Base-by-base conservation (phyloP, 2,888 invertebrate species). In the Patella ulyssiponensis region DNA sequence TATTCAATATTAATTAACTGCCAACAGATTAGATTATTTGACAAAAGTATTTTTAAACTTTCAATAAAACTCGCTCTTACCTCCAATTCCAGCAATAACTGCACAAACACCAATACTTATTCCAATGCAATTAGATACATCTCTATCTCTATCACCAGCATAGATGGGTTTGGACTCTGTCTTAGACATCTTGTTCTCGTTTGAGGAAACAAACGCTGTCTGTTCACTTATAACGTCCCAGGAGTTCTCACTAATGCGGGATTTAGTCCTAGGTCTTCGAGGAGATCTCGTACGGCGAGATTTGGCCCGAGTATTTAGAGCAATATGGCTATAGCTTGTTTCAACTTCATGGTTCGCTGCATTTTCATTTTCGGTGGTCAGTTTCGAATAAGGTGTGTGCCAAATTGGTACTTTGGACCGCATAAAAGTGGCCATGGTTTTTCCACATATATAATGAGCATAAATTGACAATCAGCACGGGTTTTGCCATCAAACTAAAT, bases 91-190 rank as follows among this genome's bases (percentile, higher is more conserved):
- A 64, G 64, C 23, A 23, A 64, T 14, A 64, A 23, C 64, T 11
- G 64, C 23, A 64, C 23, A 64, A 23, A 64, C 64, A 23, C 64
- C 64, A 64, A 64, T 64, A 64, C n/a, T 23, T 64, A 64, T 64
- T 23, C 64, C 64, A 64, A 64, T 20, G 23, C 64, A 64, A 23
- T 20, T 20, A 23, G 64, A 23, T 23, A 64, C 64, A 64, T 64
- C 64, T 64, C 23, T 64, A 64, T 64, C 64, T 64, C 64, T 64
- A 11, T 64, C 64, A 23, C 23, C 64, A 20, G 20, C 64, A 64
- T 23, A 23, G 20, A 64, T 23, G 23, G 64, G 64, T 64, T 64
- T 23, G 12, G 23, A 11, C 20, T 23, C 64, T 23, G 64, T 23
- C 23, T 64, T 64, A 64, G 64, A 64, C 64, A 64, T 64, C 20